Evolutionary conservation across 1,140 invertebrate species (phyloP).

Genomic region (Pemphigus obesinymphae): DNA sequence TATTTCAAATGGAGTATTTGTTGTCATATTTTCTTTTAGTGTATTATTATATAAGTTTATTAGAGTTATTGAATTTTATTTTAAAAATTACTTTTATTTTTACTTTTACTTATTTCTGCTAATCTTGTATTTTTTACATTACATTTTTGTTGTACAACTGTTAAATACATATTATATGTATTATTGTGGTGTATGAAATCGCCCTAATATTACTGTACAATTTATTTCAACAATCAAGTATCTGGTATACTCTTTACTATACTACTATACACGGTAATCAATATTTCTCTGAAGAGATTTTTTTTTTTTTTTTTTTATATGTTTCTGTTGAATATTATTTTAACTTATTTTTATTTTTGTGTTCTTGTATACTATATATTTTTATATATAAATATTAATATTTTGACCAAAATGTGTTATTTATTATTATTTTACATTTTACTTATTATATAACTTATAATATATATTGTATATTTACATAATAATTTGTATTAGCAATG

Average conservation of each 20-base stretch:
- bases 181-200: not conserved
- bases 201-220: not conserved
- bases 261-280: not conserved
- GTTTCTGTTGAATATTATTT: not conserved
- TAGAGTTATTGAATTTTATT: no score
- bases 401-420: not conserved
- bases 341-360: not conserved
- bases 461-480: not conserved
- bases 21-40: no score
- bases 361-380: constrained; percentile 1
- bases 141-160: no score
- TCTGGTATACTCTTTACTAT: not conserved
- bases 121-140: no score
- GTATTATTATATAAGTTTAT: no score
- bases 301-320: not conserved
- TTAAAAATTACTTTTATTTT: no score
- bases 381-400: not conserved
- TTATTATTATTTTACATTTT: no score
- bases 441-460: not conserved
- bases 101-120: no score
- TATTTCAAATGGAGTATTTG: no score
- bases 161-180: no score
- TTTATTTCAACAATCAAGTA: not conserved
- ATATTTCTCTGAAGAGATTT: no score
- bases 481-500: not conserved